Conservation (phyloP, 2,113 vertebrate genomes). For the Anolis sagrei region DNA sequence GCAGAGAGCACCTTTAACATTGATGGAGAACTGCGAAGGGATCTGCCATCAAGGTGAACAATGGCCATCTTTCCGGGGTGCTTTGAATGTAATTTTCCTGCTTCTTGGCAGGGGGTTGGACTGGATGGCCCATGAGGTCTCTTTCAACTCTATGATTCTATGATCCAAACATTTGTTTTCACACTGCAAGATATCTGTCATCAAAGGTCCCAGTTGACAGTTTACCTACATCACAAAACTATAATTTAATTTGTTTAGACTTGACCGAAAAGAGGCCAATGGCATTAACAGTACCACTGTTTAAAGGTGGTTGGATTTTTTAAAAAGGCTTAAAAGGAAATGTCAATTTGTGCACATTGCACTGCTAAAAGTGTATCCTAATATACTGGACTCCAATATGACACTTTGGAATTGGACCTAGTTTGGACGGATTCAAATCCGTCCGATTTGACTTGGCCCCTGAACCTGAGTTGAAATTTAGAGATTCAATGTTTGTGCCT, state of each 20-base stretch:
- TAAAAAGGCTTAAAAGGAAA: neutral
- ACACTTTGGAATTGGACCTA: no score
- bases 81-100: no score
- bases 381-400: no score
- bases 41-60: rapidly evolving
- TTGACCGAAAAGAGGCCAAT: neutral
- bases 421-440: no score
- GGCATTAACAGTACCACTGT: neutral
- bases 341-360: neutral
- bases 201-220: neutral
- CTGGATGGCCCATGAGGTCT: no score
- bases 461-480: no score
- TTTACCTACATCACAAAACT: neutral
- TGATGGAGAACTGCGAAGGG: neutral
- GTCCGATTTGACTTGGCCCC: no score
- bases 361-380: neutral
- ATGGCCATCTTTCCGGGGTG: no score
- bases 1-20: constrained; percentile 39
- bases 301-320: neutral
- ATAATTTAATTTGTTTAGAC: neutral
- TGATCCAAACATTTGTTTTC: neutral
- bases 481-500: no score
- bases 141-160: no score
- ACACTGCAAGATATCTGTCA: neutral
- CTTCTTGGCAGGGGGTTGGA: no score